Percentiles rank a stretch among this genome's conserved stretches.
Evolutionary conservation across 2,888 invertebrate species (phyloP).

Genomic region (Oscheius sp.): DNA sequence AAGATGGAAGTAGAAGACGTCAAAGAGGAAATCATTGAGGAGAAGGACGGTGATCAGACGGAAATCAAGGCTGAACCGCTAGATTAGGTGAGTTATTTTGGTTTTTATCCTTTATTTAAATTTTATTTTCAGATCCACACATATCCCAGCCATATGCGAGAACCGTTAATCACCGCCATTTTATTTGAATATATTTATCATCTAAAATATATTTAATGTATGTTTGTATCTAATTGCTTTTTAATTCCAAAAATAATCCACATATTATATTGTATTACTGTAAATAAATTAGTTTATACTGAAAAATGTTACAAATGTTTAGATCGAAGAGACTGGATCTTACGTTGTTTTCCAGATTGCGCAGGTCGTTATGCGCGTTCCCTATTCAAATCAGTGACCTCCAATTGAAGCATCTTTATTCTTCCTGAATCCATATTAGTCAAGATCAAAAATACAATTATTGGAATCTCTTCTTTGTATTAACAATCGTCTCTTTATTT

Average conservation of each 20-base stretch:
- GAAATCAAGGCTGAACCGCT: not conserved
- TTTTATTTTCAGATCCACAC: too few relatives aligned
- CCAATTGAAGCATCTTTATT: too few relatives aligned
- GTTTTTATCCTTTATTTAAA: not conserved
- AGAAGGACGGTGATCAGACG: not conserved
- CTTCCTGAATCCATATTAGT: not conserved
- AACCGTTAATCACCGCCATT: too few relatives aligned
- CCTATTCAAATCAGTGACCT: conserved; percentile 26
- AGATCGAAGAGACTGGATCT: conserved; percentile 27
- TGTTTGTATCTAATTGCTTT: too few relatives aligned
- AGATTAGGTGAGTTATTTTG: not conserved
- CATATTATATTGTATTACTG: too few relatives aligned
- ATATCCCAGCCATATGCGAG: too few relatives aligned
- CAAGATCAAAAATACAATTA: not conserved
- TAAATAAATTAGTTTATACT: too few relatives aligned
- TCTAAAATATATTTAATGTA: too few relatives aligned
- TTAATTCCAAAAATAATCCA: too few relatives aligned
- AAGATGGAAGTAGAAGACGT: conserved; percentile 1
- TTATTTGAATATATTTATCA: too few relatives aligned
- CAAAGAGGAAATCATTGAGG: conserved; percentile 1
- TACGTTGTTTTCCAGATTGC: conserved; percentile 23
- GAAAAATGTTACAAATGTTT: not conserved
- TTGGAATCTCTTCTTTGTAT: too few relatives aligned
- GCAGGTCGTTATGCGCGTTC: not conserved
- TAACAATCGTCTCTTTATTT: too few relatives aligned